These are phyloP conservation scores for Choloepus didactylus DNA, from an alignment of 2,797 vertebrate genomes.

Conservation along the genomic window DNA sequence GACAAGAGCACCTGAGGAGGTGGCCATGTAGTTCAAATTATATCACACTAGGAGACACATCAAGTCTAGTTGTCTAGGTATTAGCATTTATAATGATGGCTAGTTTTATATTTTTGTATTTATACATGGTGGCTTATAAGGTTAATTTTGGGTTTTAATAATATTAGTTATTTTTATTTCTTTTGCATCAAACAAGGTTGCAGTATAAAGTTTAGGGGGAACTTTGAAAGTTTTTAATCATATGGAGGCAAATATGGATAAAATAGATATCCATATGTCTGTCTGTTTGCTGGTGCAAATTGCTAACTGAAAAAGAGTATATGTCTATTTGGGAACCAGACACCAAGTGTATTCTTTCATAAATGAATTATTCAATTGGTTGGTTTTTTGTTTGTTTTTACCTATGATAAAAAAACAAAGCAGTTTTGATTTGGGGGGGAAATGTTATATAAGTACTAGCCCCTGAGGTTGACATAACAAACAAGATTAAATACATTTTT, in stretches of 20 bases:
- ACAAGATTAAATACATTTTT: constrained; percentile 17
- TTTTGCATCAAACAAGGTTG: background rate
- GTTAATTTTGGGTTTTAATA: background rate
- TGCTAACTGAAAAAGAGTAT: background rate
- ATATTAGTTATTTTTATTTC: constrained; percentile 29
- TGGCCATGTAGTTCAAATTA: background rate
- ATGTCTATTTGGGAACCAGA: background rate
- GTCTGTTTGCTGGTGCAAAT: background rate
- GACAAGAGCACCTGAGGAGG: background rate
- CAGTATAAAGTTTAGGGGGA: background rate
- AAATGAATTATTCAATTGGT: background rate
- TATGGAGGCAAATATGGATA: background rate
- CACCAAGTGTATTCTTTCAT: background rate
- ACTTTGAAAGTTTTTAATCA: constrained; percentile 15
- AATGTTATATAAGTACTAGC: background rate
- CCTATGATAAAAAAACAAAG: background rate
- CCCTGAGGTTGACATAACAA: constrained; percentile 12
- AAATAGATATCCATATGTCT: background rate
- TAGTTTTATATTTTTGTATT: background rate
- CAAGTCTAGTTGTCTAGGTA: no score
- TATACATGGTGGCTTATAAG: constrained; percentile 23
- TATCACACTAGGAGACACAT: background rate
- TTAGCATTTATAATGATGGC: constrained; percentile 16
- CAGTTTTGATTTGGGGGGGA: background rate
- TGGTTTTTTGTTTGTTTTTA: background rate